Base-by-base conservation (phyloP, 2,797 vertebrate species). In the Halcyon leucocephala region DNA sequence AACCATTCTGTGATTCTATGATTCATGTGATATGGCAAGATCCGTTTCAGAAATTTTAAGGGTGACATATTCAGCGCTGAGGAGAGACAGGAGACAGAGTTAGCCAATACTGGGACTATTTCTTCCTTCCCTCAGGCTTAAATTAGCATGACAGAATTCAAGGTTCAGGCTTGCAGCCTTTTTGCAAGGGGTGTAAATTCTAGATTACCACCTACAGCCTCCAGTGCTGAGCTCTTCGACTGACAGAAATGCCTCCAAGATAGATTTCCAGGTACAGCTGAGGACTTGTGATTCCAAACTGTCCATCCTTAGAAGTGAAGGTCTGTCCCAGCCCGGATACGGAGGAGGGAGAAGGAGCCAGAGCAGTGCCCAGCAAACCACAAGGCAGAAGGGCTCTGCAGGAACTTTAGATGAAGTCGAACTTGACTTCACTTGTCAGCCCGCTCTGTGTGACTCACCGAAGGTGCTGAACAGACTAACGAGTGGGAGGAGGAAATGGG, bases 391-490 rank as follows among this genome's bases (percentile, higher is more conserved):
- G 52, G 58, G 52, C 67, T 94, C 49, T 87, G 84, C 46, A 81
- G 82, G 60, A 94, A 93, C 91, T 92, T 82, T 17, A 29, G 64
- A 46, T 39, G 37, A 90, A 97, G 86, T 92, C 10, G 9, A 94
- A 95, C 81, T 96, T 80, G 74, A 79, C 96, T 96, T 95, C 78
- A 35, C 77, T 92, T 94, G 95, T 96, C 93, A 95, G 93, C 70
- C 94, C 74, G 83, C 76, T 95, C 90, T 51, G 72, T 94, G 93
- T 96, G 95, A 97, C 93, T 94, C 95, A 96, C 91, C 3, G 55
- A 91, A 96, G 89, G 93, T 96, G 93, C 94, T 88, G 93, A 94
- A 92, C 91, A 96, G 93, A 93, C 88, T 96, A 96, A 89, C 66
- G 91, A 96, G 94, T 90, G 42, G 95, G 94, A 97, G 89, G 96